phyloP scores from a whole-genome alignment of 2,888 invertebrate genomes.

The Lamproptera curius region DNA sequence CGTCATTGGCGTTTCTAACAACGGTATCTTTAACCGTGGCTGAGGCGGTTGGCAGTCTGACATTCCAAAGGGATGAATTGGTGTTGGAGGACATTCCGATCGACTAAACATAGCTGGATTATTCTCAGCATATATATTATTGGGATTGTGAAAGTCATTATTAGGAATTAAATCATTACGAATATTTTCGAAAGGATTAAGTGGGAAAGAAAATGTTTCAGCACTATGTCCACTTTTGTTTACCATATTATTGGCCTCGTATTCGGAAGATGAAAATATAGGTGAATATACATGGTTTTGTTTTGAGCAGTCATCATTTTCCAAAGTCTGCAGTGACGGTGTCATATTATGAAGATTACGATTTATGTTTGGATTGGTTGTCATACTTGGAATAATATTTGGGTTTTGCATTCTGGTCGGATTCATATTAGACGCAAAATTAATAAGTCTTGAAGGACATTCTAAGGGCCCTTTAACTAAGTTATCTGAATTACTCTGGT shows the following conservation, averaged over 20 bases:
- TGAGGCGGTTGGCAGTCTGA: slow-evolving; percentile 38
- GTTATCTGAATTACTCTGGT: slow-evolving; percentile 13
- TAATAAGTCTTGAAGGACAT: background rate
- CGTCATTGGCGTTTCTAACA: slow-evolving; percentile 41
- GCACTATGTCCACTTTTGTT: slow-evolving; percentile 30
- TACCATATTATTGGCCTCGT: too few relatives aligned
- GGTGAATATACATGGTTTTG: slow-evolving; percentile 61
- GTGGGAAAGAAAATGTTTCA: slow-evolving; percentile 42
- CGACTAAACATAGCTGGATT: slow-evolving; percentile 27
- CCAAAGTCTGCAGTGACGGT: slow-evolving; percentile 41
- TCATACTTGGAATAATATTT: slow-evolving; percentile 19
- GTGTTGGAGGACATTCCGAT: slow-evolving; percentile 33
- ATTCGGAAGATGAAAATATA: slow-evolving; percentile 29
- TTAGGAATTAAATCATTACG: slow-evolving; percentile 28
- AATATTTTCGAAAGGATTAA: slow-evolving; percentile 26
- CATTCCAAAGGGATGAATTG: slow-evolving; percentile 31
- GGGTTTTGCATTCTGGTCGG: slow-evolving; percentile 17
- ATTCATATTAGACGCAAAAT: slow-evolving; percentile 20
- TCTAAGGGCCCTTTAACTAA: background rate
- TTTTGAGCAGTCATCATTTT: slow-evolving; percentile 36
- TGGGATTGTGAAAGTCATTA: slow-evolving; percentile 22
- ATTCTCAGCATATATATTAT: slow-evolving; percentile 25
- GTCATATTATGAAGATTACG: slow-evolving; percentile 46
- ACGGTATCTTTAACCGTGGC: slow-evolving; percentile 41
- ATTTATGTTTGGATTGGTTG: slow-evolving; percentile 31